Conservation (phyloP, 2,113 vertebrate genomes). For the Bufo gargarizans region DNA sequence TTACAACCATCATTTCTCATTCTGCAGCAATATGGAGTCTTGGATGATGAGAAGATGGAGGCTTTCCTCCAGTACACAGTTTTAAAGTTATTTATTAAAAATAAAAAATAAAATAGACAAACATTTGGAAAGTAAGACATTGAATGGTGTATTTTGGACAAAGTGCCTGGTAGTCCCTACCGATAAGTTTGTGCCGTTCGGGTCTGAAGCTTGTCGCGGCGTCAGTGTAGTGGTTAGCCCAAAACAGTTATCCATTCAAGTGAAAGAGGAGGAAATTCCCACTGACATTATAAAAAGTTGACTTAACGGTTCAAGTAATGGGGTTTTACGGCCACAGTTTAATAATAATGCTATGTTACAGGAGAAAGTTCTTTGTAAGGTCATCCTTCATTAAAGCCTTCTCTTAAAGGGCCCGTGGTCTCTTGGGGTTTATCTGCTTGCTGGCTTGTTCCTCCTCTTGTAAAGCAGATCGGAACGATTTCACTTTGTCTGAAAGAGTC, state of each 20-base stretch:
- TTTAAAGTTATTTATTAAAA: constrained; percentile 71
- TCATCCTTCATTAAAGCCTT: constrained; percentile 69
- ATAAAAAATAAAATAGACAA: constrained; percentile 68
- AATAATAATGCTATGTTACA: constrained; percentile 71
- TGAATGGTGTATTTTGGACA: constrained; percentile 69
- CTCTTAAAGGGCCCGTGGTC: constrained; percentile 88
- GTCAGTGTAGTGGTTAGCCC: constrained; percentile 74
- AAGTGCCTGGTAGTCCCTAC: constrained; percentile 77
- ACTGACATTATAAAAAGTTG: constrained; percentile 74
- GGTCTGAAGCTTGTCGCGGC: constrained; percentile 80
- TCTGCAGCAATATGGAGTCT: constrained; percentile 67
- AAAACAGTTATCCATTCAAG: constrained; percentile 75
- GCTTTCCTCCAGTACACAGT: constrained; percentile 69
- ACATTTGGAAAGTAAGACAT: constrained; percentile 72
- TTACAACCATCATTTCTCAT: constrained; percentile 71
- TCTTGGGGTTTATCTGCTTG: constrained; percentile 97
- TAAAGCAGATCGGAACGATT: constrained; percentile 91
- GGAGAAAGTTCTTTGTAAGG: constrained; percentile 62
- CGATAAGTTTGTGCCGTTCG: constrained; percentile 69
- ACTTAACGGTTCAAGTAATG: constrained; percentile 73
- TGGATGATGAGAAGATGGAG: constrained; percentile 70
- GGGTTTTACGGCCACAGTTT: constrained; percentile 69
- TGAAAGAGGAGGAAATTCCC: constrained; percentile 75
- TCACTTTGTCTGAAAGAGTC: constrained; percentile 88
- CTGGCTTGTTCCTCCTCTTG: constrained; percentile 98